Percentiles rank a stretch among this genome's conserved stretches.
Evolutionary conservation across 2,797 vertebrate genomes (phyloP).

Genomic region (Chrosomus eos): DNA sequence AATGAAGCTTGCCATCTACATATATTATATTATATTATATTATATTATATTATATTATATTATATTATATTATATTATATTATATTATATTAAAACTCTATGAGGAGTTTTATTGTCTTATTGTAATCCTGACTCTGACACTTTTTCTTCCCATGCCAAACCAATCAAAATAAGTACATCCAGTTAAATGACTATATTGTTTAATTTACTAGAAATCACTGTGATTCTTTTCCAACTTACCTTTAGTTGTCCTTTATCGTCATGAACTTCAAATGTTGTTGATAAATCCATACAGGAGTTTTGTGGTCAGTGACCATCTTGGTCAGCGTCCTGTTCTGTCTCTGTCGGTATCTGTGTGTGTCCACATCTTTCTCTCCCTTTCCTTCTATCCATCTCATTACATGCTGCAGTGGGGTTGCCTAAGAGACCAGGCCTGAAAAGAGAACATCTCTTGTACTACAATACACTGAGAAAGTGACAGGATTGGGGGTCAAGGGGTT

Average conservation of each 20-base stretch:
- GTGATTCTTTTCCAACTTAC: conserved; percentile 31
- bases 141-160: not conserved
- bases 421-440: conserved; percentile 82
- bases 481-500: conserved; percentile 68
- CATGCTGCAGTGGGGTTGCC: conserved; percentile 84
- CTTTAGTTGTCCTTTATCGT: conserved; percentile 38
- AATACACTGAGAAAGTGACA: conserved; percentile 83
- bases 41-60: not conserved
- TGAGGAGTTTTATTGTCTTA: not conserved
- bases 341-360: conserved; percentile 55
- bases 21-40: not conserved
- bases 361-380: conserved; percentile 65
- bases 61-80: not conserved
- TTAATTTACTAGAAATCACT: not conserved
- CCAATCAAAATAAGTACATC: not conserved
- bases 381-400: conserved; percentile 81
- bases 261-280: conserved; percentile 29
- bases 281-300: conserved; percentile 47
- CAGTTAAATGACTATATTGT: not conserved
- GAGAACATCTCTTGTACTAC: conserved; percentile 83
- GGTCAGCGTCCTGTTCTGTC: conserved; percentile 59
- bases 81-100: not conserved
- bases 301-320: conserved; percentile 70
- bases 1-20: not conserved
- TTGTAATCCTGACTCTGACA: not conserved